Evolutionary conservation across 2,113 vertebrate species (phyloP).

Genomic region (Sylvicapra grimmia): DNA sequence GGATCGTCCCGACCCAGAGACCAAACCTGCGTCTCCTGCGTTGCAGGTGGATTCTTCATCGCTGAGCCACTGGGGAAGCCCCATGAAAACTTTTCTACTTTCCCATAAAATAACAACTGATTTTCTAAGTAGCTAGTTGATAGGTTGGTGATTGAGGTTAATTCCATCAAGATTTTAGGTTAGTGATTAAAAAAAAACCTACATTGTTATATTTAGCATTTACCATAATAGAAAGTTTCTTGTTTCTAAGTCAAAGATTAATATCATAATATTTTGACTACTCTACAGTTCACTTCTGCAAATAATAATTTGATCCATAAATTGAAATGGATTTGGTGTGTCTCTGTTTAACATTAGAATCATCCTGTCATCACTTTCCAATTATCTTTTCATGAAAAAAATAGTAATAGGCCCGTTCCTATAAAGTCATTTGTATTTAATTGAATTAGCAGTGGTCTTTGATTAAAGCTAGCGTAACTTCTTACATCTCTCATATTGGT

Average conservation of each 20-base stretch:
- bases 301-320: constrained; percentile 64
- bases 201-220: constrained; percentile 38
- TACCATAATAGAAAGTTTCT: constrained; percentile 10
- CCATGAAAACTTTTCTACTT: background rate
- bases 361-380: constrained; percentile 47
- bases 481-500: background rate
- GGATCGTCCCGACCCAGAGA: background rate
- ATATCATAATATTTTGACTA: constrained; percentile 55
- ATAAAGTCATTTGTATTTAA: constrained; percentile 54
- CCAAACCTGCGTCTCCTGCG: accelerated
- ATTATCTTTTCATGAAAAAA: constrained; percentile 57
- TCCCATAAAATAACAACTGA: background rate
- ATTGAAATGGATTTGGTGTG: constrained; percentile 34
- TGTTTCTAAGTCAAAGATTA: constrained; percentile 28
- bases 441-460: constrained; percentile 46
- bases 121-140: background rate
- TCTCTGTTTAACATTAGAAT: constrained; percentile 58
- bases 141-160: background rate
- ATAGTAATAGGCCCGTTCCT: constrained; percentile 28
- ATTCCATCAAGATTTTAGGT: background rate
- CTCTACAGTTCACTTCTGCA: constrained; percentile 44
- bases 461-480: constrained; percentile 33
- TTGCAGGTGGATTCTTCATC: background rate
- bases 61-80: background rate
- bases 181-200: background rate